phyloP scores from a whole-genome alignment of 1,140 invertebrate species.

The Diorhabda elongata region DNA sequence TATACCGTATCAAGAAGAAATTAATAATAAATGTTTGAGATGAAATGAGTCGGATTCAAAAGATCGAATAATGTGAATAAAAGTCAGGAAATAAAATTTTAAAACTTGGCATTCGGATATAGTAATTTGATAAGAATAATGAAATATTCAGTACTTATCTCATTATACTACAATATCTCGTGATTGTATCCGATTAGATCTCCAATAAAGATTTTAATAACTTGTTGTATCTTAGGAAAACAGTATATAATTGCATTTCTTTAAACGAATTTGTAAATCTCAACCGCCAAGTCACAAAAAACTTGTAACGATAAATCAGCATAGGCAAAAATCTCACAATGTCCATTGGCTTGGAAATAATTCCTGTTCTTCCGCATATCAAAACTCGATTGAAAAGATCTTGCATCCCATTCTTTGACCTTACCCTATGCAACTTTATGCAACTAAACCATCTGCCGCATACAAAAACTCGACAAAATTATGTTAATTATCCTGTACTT shows the following conservation, averaged over 20 bases:
- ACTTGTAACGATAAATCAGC: not conserved
- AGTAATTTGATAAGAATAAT: no score
- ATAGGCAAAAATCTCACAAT: constrained; percentile 2
- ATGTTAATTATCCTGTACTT: constrained; percentile 2
- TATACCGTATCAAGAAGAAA: no score
- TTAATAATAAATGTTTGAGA: no score
- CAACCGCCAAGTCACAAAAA: not conserved
- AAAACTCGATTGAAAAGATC: not conserved
- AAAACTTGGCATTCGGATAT: no score
- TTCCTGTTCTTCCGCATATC: constrained; percentile 1
- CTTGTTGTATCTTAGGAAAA: no score
- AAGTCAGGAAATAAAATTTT: no score
- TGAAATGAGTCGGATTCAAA: no score
- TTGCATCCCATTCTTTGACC: not conserved
- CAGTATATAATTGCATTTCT: not conserved
- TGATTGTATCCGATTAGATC: no score
- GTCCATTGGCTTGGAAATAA: constrained; percentile 2
- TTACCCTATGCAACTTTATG: not conserved
- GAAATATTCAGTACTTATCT: no score
- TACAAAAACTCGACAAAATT: not conserved
- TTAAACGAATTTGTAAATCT: not conserved
- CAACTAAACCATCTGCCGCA: not conserved
- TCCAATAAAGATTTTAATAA: no score
- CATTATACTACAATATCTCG: no score
- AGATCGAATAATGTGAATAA: no score